Evolutionary conservation across 2,113 vertebrate species (phyloP).

Genomic region (Chroicocephalus ridibundus): DNA sequence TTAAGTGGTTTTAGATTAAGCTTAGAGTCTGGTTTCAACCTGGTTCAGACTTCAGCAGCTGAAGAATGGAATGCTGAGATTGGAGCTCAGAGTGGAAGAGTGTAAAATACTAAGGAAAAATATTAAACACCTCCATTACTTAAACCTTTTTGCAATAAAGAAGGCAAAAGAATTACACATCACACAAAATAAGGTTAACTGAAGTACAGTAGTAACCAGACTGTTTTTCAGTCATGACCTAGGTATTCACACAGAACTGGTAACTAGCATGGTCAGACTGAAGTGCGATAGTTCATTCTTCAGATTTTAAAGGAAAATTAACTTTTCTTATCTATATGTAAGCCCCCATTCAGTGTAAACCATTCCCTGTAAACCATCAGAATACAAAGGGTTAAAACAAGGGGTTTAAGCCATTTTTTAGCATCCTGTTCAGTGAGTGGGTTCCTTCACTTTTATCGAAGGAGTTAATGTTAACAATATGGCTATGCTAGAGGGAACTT

Average conservation of each 20-base stretch:
- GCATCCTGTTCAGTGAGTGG: neutral
- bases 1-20: neutral
- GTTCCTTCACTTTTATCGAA: neutral
- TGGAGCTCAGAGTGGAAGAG: neutral
- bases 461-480: neutral
- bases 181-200: neutral
- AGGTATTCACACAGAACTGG: neutral
- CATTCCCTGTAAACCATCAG: neutral
- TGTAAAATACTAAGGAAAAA: neutral
- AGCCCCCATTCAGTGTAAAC: neutral
- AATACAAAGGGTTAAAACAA: neutral
- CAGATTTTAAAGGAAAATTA: neutral
- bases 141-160: neutral
- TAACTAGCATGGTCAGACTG: neutral
- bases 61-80: neutral
- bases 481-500: neutral
- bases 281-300: neutral
- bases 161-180: neutral
- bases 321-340: neutral
- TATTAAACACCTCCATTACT: conserved; percentile 7
- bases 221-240: neutral
- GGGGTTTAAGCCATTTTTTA: neutral
- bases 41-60: neutral
- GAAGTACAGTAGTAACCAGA: neutral
- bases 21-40: neutral